Conservation (phyloP, 1,140 invertebrate species). For the Dufourea novaeangliae region DNA sequence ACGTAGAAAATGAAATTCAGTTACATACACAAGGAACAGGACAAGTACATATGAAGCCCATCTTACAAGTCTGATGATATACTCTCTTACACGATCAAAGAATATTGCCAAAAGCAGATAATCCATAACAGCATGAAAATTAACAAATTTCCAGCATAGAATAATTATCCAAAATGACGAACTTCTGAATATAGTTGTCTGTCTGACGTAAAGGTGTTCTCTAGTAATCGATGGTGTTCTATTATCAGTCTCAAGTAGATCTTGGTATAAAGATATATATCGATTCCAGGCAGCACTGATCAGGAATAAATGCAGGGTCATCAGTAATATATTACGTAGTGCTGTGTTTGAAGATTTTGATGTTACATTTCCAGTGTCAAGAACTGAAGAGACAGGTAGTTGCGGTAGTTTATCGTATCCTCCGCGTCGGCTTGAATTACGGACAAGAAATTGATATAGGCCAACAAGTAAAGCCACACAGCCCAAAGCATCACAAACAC, state of each 20-base stretch:
- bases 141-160: constrained; percentile 89
- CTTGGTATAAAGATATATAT: constrained; percentile 89
- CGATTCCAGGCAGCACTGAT: constrained; percentile 91
- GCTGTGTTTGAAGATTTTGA: constrained; percentile 42
- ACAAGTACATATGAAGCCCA: constrained; percentile 84
- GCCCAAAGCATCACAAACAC: constrained; percentile 88
- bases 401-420: constrained; percentile 84
- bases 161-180: constrained; percentile 88
- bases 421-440: constrained; percentile 84
- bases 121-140: constrained; percentile 90
- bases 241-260: constrained; percentile 85
- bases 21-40: constrained; percentile 83
- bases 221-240: constrained; percentile 77
- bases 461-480: constrained; percentile 86
- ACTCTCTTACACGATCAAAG: constrained; percentile 89
- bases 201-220: constrained; percentile 80
- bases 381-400: constrained; percentile 22
- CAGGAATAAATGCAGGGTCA: constrained; percentile 86
- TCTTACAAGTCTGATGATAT: constrained; percentile 85
- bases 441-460: constrained; percentile 85
- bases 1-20: constrained; percentile 79
- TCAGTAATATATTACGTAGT: constrained; percentile 84
- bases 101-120: constrained; percentile 89
- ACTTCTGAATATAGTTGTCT: constrained; percentile 81
- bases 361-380: constrained; percentile 27